phyloP scores from a whole-genome alignment of 2,888 invertebrate genomes.

The Ceriagrion tenellum region DNA sequence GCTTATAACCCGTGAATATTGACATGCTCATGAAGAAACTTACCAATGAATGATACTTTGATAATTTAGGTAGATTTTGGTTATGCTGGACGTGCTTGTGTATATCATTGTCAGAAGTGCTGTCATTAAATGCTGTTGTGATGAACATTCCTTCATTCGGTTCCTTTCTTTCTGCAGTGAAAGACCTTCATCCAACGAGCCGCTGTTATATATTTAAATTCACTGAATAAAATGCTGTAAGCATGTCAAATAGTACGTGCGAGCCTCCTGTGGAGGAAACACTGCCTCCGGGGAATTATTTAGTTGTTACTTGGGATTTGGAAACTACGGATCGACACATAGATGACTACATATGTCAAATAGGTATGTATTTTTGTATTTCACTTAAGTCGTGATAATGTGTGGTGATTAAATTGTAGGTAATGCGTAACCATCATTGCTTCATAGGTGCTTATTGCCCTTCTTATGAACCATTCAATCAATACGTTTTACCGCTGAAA shows the following conservation, averaged over 20 bases:
- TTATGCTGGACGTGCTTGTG: background rate
- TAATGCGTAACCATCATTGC: background rate
- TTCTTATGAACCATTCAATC: conserved; percentile 58
- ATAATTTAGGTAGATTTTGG: background rate
- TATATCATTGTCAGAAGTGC: background rate
- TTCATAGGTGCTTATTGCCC: conserved; percentile 67
- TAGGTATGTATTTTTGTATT: conserved; percentile 34
- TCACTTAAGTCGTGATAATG: background rate
- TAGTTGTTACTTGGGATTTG: conserved; percentile 69
- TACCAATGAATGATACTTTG: background rate
- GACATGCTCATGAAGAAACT: no score
- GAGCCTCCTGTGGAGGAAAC: conserved; percentile 69
- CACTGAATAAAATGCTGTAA: background rate
- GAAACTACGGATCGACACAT: conserved; percentile 69
- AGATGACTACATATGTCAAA: conserved; percentile 69
- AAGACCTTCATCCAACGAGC: background rate
- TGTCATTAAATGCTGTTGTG: background rate
- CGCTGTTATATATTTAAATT: background rate
- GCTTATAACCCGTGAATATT: background rate
- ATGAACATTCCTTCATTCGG: background rate
- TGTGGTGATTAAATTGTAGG: background rate
- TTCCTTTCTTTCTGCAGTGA: background rate
- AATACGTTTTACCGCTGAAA: conserved; percentile 68
- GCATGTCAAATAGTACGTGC: conserved; percentile 29
- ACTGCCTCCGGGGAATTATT: conserved; percentile 67